Base-by-base conservation (phyloP, 2,888 invertebrate genomes). In the Ectemnius continuus region DNA sequence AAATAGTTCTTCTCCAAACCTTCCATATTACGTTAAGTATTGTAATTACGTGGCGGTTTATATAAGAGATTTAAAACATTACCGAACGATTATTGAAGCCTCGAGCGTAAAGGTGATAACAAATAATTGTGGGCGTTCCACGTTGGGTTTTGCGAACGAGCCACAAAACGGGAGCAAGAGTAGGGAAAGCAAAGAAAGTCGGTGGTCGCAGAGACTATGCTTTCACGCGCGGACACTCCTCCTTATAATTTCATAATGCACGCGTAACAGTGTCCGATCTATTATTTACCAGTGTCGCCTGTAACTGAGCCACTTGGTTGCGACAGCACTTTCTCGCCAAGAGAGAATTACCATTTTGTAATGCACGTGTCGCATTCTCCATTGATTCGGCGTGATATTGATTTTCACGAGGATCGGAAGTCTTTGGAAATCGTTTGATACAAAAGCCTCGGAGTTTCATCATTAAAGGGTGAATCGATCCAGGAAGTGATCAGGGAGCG, bases 171-270 rank as follows among this genome's bases (percentile, higher is more conserved):
- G 57, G 47, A 56, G 52, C 26, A 57, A 46, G 23, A 23, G 2
- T 16, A 52, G 26, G 61, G 57, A 70, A 46, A 64, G 65, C 67
- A 76, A 76, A 76, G 76, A 76, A 76, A 76, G 76, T 64, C 36
- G 59, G 46, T 36, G 63, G 66, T 56, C 18, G 64, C 62, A 8
- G 6, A 36, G 36, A 8, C 36, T 36, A 36, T 76, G 75, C 64
- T 75, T 70, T 75, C 61, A 67, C 52, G 67, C 67, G 64, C 46
- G 57, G 67, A 70, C 70, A 28, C 20, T 76, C 60, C 56, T 67
- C 65, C 62, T 70, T 76, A 26, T 36, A 61, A 61, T 76, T 76
- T 76, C 76, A 70, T 76, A 75, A 76, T 69, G 60, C 52, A 52
- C 65, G 14, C 45, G 47, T 52, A 45, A 36, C 36, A 36, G 36